Evolutionary conservation across 1,140 invertebrate genomes (phyloP).

Genomic region (Penaeus vannamei): DNA sequence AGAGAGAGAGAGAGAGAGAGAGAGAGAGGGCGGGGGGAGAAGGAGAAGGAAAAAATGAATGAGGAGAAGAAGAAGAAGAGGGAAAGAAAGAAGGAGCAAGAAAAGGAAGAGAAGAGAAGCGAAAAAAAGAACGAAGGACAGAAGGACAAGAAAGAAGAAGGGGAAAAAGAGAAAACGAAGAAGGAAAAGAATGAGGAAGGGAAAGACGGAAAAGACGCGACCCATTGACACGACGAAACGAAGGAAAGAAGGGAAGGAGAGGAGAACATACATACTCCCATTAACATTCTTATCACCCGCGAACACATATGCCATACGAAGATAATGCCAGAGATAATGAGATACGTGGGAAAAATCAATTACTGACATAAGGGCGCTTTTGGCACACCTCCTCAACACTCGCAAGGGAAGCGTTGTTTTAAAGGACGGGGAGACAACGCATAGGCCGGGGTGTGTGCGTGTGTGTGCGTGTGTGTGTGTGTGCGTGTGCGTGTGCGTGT

Average conservation of each 20-base stretch:
- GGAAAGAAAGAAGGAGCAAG: neutral
- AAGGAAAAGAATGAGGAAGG: neutral
- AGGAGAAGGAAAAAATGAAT: conserved; percentile 72
- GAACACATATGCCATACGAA: no score
- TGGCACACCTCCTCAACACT: no score
- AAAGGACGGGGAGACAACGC: no score
- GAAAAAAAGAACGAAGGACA: conserved; percentile 7
- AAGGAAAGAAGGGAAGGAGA: neutral
- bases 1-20: neutral
- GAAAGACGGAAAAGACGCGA: neutral
- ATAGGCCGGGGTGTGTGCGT: neutral
- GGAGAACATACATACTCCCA: neutral
- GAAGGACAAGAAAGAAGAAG: conserved; percentile 20
- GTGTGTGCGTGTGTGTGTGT: no score
- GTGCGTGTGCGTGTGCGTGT: no score
- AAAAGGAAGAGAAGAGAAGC: neutral
- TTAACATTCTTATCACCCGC: neutral
- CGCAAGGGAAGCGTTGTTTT: no score
- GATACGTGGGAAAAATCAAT: no score
- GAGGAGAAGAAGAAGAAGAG: neutral
- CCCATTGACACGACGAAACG: neutral
- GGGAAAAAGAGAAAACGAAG: conserved; percentile 31
- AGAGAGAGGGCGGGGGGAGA: neutral
- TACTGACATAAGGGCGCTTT: no score
- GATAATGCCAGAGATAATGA: no score